phyloP scores from a whole-genome alignment of 2,113 vertebrate genomes.

The Oryzias celebensis region DNA sequence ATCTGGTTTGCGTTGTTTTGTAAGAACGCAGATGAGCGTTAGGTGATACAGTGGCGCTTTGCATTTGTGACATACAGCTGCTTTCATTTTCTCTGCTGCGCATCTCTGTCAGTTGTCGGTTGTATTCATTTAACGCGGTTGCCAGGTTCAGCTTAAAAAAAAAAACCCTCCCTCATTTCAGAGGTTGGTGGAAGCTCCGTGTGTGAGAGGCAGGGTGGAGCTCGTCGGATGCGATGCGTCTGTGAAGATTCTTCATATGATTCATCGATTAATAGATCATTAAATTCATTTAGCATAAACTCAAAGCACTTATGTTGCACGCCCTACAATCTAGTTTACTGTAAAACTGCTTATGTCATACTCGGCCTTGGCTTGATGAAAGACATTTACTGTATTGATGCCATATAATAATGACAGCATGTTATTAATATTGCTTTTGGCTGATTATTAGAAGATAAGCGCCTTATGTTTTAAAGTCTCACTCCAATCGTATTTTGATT shows the following conservation, averaged over 20 bases:
- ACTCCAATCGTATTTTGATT: too few relatives aligned
- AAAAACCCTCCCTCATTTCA: background rate
- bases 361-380: too few relatives aligned
- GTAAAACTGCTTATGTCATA: too few relatives aligned
- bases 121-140: background rate
- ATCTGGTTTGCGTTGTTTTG: background rate
- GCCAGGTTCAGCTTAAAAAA: constrained; percentile 17
- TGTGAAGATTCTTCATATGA: background rate
- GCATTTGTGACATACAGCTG: background rate
- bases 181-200: constrained; percentile 14
- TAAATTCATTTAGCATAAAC: too few relatives aligned
- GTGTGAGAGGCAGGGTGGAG: constrained; percentile 67
- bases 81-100: background rate
- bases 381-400: too few relatives aligned
- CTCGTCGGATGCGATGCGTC: constrained; percentile 35
- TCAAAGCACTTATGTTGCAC: too few relatives aligned
- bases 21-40: background rate
- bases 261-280: too few relatives aligned
- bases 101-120: constrained; percentile 10
- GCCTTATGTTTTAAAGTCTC: too few relatives aligned
- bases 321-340: too few relatives aligned
- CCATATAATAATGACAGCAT: too few relatives aligned
- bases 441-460: too few relatives aligned
- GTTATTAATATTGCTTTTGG: too few relatives aligned
- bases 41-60: background rate